phyloP scores from a whole-genome alignment of 1,140 invertebrate species.

The Musca domestica region DNA sequence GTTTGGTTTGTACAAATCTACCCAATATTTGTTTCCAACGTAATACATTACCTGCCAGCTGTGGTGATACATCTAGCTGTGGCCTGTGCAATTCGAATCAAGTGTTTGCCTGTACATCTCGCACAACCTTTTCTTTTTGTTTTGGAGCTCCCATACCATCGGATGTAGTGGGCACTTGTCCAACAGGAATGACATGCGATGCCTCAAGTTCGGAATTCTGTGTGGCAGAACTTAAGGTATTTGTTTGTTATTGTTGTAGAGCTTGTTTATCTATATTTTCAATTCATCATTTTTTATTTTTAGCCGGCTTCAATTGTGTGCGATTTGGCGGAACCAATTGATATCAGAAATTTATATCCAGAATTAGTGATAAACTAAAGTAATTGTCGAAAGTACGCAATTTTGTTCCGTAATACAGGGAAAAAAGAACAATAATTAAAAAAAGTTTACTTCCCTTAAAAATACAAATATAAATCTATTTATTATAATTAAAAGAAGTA shows the following conservation, averaged over 20 bases:
- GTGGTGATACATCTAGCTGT: constrained; percentile 44
- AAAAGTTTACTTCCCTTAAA: no score
- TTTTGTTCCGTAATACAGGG: no score
- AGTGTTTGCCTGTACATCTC: constrained; percentile 44
- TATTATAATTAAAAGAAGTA: constrained; percentile 28
- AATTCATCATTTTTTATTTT: constrained; percentile 24
- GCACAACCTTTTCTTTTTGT: constrained; percentile 43
- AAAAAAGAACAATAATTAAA: no score
- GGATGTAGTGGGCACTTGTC: constrained; percentile 30
- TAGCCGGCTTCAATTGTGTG: constrained; percentile 23
- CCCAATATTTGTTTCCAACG: constrained; percentile 46
- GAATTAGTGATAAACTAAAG: no score
- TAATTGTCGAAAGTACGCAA: no score
- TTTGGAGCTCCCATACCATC: constrained; percentile 38
- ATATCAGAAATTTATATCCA: neutral
- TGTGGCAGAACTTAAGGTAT: constrained; percentile 19
- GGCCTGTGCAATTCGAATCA: constrained; percentile 39
- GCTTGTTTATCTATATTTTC: neutral
- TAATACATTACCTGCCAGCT: constrained; percentile 36
- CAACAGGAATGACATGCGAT: constrained; percentile 23
- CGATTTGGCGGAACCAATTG: constrained; percentile 14
- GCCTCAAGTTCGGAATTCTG: constrained; percentile 23
- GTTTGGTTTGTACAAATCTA: constrained; percentile 43
- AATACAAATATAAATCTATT: neutral
- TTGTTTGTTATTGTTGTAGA: neutral